phyloP scores from a whole-genome alignment of 2,797 vertebrate genomes.

The Florisuga fusca region DNA sequence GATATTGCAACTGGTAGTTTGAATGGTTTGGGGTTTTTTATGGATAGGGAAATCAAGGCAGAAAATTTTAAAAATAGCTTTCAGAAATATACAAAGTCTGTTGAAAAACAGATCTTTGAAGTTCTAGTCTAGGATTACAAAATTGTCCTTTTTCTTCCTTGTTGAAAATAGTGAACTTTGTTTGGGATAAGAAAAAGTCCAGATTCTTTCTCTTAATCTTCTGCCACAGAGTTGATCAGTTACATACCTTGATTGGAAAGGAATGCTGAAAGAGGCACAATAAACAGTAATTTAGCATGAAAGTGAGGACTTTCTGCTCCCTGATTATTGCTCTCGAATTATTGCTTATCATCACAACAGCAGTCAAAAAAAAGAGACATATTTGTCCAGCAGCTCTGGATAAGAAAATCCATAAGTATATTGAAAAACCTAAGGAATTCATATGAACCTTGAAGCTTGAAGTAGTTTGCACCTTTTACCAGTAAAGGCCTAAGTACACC shows the following conservation, averaged over 20 bases:
- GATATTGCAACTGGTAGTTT: background rate
- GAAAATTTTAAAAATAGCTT: background rate
- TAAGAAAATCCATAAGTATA: background rate
- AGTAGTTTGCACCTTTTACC: background rate
- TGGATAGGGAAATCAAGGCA: background rate
- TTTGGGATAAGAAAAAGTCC: background rate
- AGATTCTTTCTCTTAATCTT: background rate
- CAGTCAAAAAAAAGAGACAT: background rate
- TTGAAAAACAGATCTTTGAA: background rate
- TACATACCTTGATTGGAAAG: background rate
- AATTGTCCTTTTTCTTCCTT: background rate
- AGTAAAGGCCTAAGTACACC: background rate
- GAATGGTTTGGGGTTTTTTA: no score
- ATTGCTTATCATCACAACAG: background rate
- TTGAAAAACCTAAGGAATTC: background rate
- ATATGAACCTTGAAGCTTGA: background rate
- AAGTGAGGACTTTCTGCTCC: background rate
- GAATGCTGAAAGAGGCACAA: background rate
- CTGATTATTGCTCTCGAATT: background rate
- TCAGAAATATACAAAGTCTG: background rate
- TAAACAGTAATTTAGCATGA: background rate
- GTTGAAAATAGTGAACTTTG: background rate
- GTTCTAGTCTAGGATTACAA: background rate
- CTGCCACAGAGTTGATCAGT: background rate
- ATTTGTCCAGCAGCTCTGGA: background rate